These are phyloP conservation scores for Spinibarbus caldwelli DNA, from an alignment of 2,797 vertebrate species.

Conservation along the genomic window DNA sequence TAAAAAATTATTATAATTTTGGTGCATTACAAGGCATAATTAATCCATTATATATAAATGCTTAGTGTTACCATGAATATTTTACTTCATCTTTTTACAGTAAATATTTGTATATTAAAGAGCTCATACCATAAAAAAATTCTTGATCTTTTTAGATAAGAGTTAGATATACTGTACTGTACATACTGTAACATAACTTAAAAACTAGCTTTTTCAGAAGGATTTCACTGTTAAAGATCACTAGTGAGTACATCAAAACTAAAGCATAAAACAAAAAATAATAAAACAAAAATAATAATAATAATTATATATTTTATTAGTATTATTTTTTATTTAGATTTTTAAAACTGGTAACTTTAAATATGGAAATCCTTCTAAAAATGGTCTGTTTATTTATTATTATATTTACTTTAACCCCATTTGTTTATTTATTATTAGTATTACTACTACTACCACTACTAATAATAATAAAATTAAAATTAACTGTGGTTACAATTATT, in stretches of 20 bases:
- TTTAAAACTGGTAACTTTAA: neutral
- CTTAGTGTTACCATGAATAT: neutral
- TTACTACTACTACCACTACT: too few species aligned
- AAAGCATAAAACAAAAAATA: neutral
- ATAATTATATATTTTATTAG: neutral
- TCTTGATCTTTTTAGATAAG: too few species aligned
- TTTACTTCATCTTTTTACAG: neutral
- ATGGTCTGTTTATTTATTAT: too few species aligned
- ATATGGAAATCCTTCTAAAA: neutral
- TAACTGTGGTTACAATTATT: too few species aligned
- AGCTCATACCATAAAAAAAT: neutral
- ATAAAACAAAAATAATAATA: neutral
- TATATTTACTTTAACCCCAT: neutral
- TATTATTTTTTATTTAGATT: too few species aligned
- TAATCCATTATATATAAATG: neutral
- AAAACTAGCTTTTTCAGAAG: too few species aligned
- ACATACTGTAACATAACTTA: neutral
- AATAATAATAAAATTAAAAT: too few species aligned
- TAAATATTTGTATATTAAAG: neutral
- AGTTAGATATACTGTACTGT: neutral
- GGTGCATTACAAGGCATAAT: neutral
- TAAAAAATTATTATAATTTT: neutral
- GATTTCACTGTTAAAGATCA: too few species aligned
- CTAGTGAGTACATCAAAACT: too few species aligned
- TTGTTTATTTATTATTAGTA: too few species aligned